Percentiles rank a stretch among this genome's conserved stretches.
phyloP scores from a whole-genome alignment of 2,888 invertebrate species.

The Platerodrilus igneus region DNA sequence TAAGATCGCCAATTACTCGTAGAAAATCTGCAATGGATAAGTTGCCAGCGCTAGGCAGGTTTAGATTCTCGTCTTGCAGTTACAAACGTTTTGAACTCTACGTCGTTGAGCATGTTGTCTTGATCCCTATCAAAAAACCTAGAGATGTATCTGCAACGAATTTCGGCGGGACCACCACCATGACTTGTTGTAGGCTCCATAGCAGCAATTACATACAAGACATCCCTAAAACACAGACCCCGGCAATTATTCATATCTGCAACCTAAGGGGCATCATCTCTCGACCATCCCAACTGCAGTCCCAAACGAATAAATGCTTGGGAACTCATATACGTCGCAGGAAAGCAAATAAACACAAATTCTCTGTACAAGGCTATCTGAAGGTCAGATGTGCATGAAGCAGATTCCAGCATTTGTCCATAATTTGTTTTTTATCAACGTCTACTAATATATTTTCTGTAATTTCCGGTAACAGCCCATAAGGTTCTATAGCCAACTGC shows the following conservation, averaged over 20 bases:
- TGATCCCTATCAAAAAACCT: constrained; percentile 58
- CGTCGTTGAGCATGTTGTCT: constrained; percentile 52
- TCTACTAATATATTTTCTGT: constrained; percentile 34
- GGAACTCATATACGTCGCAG: constrained; percentile 56
- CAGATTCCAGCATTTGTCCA: constrained; percentile 37
- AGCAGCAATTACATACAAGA: constrained; percentile 59
- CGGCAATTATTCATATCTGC: constrained; percentile 53
- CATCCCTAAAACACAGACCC: constrained; percentile 55
- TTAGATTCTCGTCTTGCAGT: constrained; percentile 50
- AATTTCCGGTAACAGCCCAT: no score
- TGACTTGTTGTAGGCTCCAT: constrained; percentile 63
- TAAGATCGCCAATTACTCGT: constrained; percentile 60
- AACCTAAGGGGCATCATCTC: constrained; percentile 48
- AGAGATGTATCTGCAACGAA: constrained; percentile 63
- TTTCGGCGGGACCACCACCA: constrained; percentile 60
- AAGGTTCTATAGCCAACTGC: no score
- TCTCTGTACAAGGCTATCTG: constrained; percentile 56
- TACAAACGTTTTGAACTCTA: constrained; percentile 58
- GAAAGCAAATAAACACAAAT: constrained; percentile 54
- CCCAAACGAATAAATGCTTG: constrained; percentile 54
- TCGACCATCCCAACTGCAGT: constrained; percentile 54
- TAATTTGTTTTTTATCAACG: constrained; percentile 29
- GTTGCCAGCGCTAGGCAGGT: constrained; percentile 34
- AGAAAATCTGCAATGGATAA: constrained; percentile 51
- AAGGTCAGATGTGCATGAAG: no score